These are phyloP conservation scores for Archilochus colubris DNA, from an alignment of 2,113 vertebrate species.

Conservation along the genomic window DNA sequence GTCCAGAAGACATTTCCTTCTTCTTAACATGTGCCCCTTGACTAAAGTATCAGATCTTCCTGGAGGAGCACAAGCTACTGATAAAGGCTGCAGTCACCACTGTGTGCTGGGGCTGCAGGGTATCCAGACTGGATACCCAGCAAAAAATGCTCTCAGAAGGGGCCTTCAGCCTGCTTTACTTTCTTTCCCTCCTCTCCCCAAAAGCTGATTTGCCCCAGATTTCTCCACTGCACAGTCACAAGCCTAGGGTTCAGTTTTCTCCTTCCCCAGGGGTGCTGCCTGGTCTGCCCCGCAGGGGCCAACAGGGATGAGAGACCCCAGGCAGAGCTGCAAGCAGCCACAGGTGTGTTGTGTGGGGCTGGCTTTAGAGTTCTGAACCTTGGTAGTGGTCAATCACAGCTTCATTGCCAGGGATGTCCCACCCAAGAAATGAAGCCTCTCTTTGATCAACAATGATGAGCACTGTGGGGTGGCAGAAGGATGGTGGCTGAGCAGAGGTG, in stretches of 20 bases:
- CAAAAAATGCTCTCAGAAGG: not conserved
- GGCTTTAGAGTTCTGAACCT: not conserved
- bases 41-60: not conserved
- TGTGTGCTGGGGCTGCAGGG: not conserved
- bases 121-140: not conserved
- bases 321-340: rapidly evolving
- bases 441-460: not conserved
- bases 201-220: not conserved
- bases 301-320: not conserved
- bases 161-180: not conserved
- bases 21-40: not conserved
- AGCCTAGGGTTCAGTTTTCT: not conserved
- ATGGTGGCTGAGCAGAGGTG: not conserved
- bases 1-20: not conserved
- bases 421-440: not conserved
- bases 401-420: not conserved
- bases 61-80: not conserved
- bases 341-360: not conserved
- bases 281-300: not conserved
- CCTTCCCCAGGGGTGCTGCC: not conserved
- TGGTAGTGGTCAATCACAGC: rapidly evolving
- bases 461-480: not conserved
- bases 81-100: not conserved
- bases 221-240: rapidly evolving
- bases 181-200: not conserved